Conservation (phyloP, 53 echinoderm and acorn worm species). For the Antedon mediterranea region DNA sequence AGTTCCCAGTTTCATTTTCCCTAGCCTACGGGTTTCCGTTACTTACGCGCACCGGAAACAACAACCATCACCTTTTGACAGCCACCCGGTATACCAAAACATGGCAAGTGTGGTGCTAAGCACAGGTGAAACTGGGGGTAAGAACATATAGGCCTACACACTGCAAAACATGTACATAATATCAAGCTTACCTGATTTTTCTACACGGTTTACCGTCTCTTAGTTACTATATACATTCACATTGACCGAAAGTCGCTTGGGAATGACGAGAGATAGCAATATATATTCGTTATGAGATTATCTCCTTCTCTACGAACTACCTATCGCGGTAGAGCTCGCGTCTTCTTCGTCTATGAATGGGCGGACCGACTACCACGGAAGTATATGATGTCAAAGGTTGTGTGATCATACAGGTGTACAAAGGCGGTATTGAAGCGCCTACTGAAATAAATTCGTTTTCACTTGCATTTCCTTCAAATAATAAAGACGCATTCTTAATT, state of each 20-base stretch:
- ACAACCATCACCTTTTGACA: neutral
- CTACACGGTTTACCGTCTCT: neutral
- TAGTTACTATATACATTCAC: neutral
- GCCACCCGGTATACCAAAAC: neutral
- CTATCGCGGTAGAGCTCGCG: neutral
- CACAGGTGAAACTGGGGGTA: too few relatives aligned
- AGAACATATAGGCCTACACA: too few relatives aligned
- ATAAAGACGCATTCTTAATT: too few relatives aligned
- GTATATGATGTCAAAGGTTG: neutral
- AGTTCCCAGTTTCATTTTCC: too few relatives aligned
- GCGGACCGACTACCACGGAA: constrained; percentile 1
- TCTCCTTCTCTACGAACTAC: too few relatives aligned
- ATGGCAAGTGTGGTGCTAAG: neutral
- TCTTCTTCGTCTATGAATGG: neutral
- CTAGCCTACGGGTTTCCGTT: neutral
- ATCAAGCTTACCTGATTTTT: neutral
- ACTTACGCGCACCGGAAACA: neutral
- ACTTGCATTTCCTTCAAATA: too few relatives aligned
- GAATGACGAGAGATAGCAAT: neutral
- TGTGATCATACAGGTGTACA: neutral
- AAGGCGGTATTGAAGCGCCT: too few relatives aligned
- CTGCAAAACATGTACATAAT: neutral
- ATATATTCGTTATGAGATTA: too few relatives aligned
- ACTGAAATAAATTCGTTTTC: too few relatives aligned
- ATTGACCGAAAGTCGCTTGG: neutral